Percentiles rank a stretch among this genome's conserved stretches.
phyloP scores from a whole-genome alignment of 92 coral and sea anemone species.

The Porites lobata region DNA sequence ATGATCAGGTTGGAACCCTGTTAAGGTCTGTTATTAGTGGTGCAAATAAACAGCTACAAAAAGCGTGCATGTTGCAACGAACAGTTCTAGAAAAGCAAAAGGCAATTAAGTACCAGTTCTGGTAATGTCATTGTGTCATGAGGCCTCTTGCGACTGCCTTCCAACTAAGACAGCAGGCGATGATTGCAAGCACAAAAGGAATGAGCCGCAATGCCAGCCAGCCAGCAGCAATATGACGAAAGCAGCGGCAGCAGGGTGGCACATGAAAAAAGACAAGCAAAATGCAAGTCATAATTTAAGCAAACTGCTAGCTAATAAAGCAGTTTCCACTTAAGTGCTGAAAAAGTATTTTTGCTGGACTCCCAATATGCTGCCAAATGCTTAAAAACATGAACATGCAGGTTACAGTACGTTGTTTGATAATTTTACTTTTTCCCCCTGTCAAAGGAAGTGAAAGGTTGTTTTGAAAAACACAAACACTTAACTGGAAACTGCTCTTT shows the following conservation, averaged over 20 bases:
- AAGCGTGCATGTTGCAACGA: conserved; percentile 24
- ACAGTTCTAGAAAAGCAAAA: conserved; percentile 38
- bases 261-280: conserved; percentile 81
- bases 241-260: conserved; percentile 74
- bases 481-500: too few relatives aligned
- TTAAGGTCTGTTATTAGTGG: neutral
- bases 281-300: conserved; percentile 64
- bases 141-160: conserved; percentile 95
- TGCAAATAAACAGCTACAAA: conserved; percentile 9
- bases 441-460: too few relatives aligned
- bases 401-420: too few relatives aligned
- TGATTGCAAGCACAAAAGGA: conserved; percentile 82
- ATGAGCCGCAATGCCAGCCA: conserved; percentile 70
- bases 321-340: conserved; percentile 19
- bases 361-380: neutral
- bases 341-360: too few relatives aligned
- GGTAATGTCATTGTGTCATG: conserved; percentile 76
- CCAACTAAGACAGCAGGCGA: conserved; percentile 83
- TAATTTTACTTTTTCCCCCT: too few relatives aligned
- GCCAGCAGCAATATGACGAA: conserved; percentile 87
- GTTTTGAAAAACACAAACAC: too few relatives aligned
- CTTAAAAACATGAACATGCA: neutral
- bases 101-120: conserved; percentile 88
- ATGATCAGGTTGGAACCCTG: neutral
- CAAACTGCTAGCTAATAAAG: conserved; percentile 47